A percentile compares a stretch with the other conserved stretches of the same genome.
These are phyloP conservation scores for Amphipyra tragopoginis DNA, from an alignment of 2,888 invertebrate species.

Conservation along the genomic window DNA sequence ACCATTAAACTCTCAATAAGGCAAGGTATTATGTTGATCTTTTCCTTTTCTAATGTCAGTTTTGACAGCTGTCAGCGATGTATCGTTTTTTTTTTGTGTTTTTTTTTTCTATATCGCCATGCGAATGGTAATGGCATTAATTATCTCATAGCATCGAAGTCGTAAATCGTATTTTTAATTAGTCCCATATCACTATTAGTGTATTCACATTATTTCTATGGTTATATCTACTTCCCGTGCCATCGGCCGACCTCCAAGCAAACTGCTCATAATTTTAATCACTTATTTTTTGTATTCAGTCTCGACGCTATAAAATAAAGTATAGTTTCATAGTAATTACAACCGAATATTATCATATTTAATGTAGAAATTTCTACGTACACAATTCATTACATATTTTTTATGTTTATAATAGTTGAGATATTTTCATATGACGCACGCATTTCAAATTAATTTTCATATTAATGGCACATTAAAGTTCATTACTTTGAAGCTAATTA, in stretches of 20 bases:
- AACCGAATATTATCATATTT: conserved; percentile 49
- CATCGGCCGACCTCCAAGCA: conserved; percentile 72
- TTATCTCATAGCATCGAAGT: conserved; percentile 62
- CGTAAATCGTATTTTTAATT: conserved; percentile 72
- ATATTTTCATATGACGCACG: conserved; percentile 50
- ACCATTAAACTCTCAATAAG: conserved; percentile 40
- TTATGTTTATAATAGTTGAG: conserved; percentile 52
- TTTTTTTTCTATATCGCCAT: conserved; percentile 33
- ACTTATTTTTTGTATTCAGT: conserved; percentile 52
- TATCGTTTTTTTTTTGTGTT: conserved; percentile 23
- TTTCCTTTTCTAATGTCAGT: conserved; percentile 45
- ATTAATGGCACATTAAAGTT: conserved; percentile 61
- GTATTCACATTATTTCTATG: conserved; percentile 67
- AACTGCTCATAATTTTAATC: conserved; percentile 65
- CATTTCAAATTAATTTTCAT: conserved; percentile 42
- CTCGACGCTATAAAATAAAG: conserved; percentile 51
- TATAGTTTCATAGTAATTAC: conserved; percentile 54
- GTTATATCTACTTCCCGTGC: conserved; percentile 70
- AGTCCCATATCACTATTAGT: conserved; percentile 62
- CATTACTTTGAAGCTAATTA: conserved; percentile 57
- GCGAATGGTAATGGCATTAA: conserved; percentile 63
- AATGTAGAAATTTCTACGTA: conserved; percentile 49
- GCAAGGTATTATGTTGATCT: conserved; percentile 13
- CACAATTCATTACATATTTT: conserved; percentile 51
- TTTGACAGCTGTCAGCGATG: conserved; percentile 50